A percentile compares a stretch with the other conserved stretches of the same genome.
phyloP scores from a whole-genome alignment of 2,888 invertebrate genomes.

The Cyclophora albipunctata region DNA sequence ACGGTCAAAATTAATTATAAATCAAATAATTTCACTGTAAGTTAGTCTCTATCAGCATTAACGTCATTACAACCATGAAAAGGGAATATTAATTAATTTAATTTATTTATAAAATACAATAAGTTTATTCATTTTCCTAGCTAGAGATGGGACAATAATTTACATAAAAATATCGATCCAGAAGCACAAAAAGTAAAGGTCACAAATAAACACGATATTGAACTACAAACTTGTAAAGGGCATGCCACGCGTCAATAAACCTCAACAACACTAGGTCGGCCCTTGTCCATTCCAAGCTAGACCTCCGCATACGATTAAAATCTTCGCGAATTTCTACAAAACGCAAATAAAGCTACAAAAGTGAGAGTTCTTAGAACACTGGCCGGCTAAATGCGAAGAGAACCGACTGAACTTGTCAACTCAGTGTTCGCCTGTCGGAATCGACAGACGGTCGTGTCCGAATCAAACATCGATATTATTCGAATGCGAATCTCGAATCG shows the following conservation, averaged over 20 bases:
- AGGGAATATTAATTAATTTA: too few species aligned
- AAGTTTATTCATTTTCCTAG: too few species aligned
- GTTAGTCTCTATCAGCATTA: too few species aligned
- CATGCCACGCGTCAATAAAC: slow-evolving; percentile 11
- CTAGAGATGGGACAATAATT: too few species aligned
- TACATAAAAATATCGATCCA: too few species aligned
- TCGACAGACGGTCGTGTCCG: slow-evolving; percentile 29
- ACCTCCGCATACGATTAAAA: slow-evolving; percentile 1
- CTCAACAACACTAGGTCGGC: slow-evolving; percentile 12
- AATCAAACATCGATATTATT: slow-evolving; percentile 25
- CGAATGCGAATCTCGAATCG: slow-evolving; percentile 27
- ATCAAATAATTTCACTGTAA: too few species aligned
- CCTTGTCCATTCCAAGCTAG: slow-evolving; percentile 7
- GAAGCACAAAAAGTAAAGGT: too few species aligned
- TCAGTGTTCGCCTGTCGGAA: slow-evolving; percentile 37
- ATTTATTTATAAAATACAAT: too few species aligned
- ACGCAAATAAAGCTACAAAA: slow-evolving; percentile 1
- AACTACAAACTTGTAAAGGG: slow-evolving; percentile 14
- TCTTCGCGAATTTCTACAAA: background rate
- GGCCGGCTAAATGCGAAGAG: slow-evolving; percentile 22
- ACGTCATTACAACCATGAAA: too few species aligned
- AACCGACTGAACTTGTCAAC: slow-evolving; percentile 15
- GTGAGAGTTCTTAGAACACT: slow-evolving; percentile 23
- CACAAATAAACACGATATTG: slow-evolving; percentile 4
- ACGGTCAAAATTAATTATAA: too few species aligned